Base-by-base conservation (phyloP, 2,888 invertebrate genomes). In the Gymnoscelis rufifasciata region DNA sequence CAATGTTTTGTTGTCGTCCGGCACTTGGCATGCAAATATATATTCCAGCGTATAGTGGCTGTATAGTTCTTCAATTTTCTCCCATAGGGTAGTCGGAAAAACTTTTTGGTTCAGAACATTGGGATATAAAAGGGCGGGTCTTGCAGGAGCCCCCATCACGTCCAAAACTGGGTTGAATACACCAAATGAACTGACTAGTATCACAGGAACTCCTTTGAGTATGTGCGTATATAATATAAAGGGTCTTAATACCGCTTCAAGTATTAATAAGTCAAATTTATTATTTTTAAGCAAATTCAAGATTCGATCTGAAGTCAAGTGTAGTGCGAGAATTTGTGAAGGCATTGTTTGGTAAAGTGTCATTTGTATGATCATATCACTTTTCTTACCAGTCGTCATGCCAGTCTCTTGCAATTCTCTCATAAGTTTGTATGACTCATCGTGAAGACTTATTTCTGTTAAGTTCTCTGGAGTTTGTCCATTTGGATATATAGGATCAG, bases 401-500 rank as follows among this genome's bases (percentile, higher is more conserved):
- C 43, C 41, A 38, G 46, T 47, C 19, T 35, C 19, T 3, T 7
- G 43, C 31, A 6, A 50, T 19, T 19, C 4, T 47, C 46, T 24
- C 37, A 35, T 74, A 52, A 71, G 61, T 3, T 52, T 27, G 12
- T 73, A 71, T 0, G 72, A 66, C n/a, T 61, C 39, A 27, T 72
- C 64, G 13, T 69, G 62, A 0, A 78, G 28, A 31, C 75, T 66
- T 7, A 83, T 74, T 60, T 83, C 77, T n/a, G 62, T 81, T 1
- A 83, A 58, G 49, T 87, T 89, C 1, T 26, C 10, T 1, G 71
- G 73, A 0, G 64, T 4, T 30, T 57, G 11, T 13, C 60, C 76
- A 49, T 70, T 62, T 0, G 64, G 52, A 13, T 66, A 81, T 0
- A 52, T 67, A 3, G 88, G 86, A 48, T 88, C 61, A 12, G 89